phyloP scores from a whole-genome alignment of 2,797 vertebrate genomes.

The Hybognathus amarus region DNA sequence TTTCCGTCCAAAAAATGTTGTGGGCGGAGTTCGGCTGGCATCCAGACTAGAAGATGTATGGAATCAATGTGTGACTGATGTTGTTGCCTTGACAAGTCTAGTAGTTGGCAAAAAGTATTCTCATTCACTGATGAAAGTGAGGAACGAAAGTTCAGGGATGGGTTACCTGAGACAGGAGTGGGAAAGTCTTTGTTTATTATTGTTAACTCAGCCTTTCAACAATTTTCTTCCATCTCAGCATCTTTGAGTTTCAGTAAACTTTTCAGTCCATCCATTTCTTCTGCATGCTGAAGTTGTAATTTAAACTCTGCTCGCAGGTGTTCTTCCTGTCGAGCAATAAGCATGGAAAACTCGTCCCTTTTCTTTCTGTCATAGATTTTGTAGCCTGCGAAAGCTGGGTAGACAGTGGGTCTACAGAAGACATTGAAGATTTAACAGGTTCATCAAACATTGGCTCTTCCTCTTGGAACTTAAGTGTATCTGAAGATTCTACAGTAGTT shows the following conservation, averaged over 20 bases:
- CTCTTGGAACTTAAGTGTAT: background rate
- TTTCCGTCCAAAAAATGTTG: no score
- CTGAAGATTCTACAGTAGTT: background rate
- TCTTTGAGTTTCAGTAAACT: background rate
- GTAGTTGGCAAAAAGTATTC: conserved; percentile 2
- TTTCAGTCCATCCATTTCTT: conserved; percentile 6
- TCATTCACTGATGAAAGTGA: conserved; percentile 19
- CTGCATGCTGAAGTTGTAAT: conserved; percentile 7
- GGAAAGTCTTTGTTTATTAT: background rate
- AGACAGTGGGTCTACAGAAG: background rate
- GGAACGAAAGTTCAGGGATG: background rate
- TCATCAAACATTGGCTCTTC: background rate
- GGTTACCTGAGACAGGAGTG: conserved; percentile 7
- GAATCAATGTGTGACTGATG: conserved; percentile 22
- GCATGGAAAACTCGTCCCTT: background rate
- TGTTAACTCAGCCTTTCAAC: background rate
- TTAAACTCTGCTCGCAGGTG: background rate
- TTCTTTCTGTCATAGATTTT: conserved; percentile 4
- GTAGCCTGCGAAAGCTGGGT: background rate
- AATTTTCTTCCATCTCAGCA: background rate
- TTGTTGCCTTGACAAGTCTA: conserved; percentile 33
- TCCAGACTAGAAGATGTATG: conserved; percentile 12
- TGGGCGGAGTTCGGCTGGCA: no score
- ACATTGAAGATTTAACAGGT: background rate
- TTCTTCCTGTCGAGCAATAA: conserved; percentile 6